Evolutionary conservation across 2,888 invertebrate genomes (phyloP), one percentile per base, ranked within the genome.

Genomic region (Lagria hirta): DNA sequence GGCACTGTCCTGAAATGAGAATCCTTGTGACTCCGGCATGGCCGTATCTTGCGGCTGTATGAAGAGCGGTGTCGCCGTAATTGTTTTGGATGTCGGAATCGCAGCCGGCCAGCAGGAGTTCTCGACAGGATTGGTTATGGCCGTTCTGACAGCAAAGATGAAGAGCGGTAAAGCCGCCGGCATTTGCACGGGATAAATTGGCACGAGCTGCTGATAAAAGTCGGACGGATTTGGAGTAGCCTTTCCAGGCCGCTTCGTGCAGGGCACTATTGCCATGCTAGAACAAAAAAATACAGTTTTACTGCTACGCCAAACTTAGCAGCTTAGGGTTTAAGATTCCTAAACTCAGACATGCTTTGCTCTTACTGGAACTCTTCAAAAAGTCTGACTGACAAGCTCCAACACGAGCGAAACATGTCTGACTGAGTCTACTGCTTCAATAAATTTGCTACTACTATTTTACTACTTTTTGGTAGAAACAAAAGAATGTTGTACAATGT

Each of bases 81-180:
- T 93, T 94, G 67, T 96, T 96, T 71, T 90, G 90, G 44, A 88
- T 75, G 70, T 95, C 90, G 0, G 94, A 86, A 68, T 87, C 84
- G 47, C 90, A 89, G 0, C 89, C 91, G 4, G 90, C 88, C 57
- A 94, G 79, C 24, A 97, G 77, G 6, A 97, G 75, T 65, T 94
- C 91, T 36, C 95, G 73, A 61, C 91, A 89, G 55, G 90, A 87
- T 75, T 96, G 95, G 75, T 96, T 97, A 75, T 96, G 96, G 0
- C 96, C 96, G 72, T 93, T 94, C 77, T 97, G 96, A 60, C 93
- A 92, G 46, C 93, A 88, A 54, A 97, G 80, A 75, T 97, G 97
- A 26, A 97, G 79, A n/a, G 96, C 83, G 8, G 91, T 87, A 72
- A 95, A 94, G 4, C 95, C 95, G 30, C 89, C 91, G 58, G 86